Evolutionary conservation across 2,113 vertebrate species (phyloP), one percentile per base, ranked within the genome.

Genomic region (Chionis minor): DNA sequence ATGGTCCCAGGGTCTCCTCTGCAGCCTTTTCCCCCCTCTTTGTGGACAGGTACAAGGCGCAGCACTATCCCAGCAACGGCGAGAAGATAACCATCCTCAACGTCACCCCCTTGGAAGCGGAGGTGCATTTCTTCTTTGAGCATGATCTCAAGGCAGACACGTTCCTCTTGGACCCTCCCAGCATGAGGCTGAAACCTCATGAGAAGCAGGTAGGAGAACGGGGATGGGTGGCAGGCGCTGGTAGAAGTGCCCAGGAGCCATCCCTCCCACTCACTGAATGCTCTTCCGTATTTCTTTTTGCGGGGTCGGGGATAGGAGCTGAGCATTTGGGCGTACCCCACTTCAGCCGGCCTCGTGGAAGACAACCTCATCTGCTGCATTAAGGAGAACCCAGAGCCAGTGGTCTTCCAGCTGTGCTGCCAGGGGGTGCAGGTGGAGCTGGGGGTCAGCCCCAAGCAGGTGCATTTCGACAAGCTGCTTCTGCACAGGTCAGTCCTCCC

Each of bases 321-420:
- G 97, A 98, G 59, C 1, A 24, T 99, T 32, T 99, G 99, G 99
- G 99, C 99, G 0, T 99, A 98, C 82, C 99, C 99, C 23, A 99
- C 99, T 15, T 97, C 97, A 12, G 40, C 96, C 8, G 99, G 98
- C 7, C 70, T 98, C 30, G 81, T 99, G 40, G 98, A 99, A 72
- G 99, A 99, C 97, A 98, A 62, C n/a, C 79, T 99, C 3, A 56
- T 99, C 69, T 99, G 99, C 90, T 97, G 96, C 33, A 95, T 99
- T 74, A 98, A 96, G 63, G 98, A 98, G 18, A 99, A 99, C 95
- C 99, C 99, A 0, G 97, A 99, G 56, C 98, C 98, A 0, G 96
- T 98, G 21, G 32, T 98, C 26, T 99, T 99, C 96, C 75, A 14
- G 5, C 26, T 99, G 20, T 98, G 97, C 91, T 99, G 99, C 97